Conservation (phyloP, 2,797 vertebrate species). For the Neosilurus mollespiculum region DNA sequence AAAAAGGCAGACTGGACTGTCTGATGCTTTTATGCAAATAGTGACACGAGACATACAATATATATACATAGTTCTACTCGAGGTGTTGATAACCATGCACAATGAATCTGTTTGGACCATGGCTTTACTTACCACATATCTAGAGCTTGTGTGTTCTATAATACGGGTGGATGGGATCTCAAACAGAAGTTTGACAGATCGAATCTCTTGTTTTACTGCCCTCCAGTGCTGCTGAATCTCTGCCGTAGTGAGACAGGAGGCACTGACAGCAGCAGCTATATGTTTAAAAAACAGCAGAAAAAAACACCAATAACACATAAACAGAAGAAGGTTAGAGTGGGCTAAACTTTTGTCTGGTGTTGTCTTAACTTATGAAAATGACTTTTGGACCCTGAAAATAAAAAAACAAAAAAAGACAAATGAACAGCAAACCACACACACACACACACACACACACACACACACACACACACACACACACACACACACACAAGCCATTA, state of each 20-base stretch:
- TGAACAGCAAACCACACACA: no score
- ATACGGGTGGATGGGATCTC: slow-evolving; percentile 81
- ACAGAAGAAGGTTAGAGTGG: no score
- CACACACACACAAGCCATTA: not conserved
- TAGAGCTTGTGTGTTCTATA: slow-evolving; percentile 71
- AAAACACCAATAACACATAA: not conserved
- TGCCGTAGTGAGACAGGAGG: slow-evolving; percentile 82
- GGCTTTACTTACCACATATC: slow-evolving; percentile 82
- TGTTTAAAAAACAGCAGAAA: not conserved
- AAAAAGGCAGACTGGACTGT: not conserved
- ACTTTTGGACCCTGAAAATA: not conserved
- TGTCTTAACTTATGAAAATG: no score
- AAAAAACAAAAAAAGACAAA: no score
- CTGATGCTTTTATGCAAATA: not conserved
- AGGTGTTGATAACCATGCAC: not conserved
- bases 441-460: no score
- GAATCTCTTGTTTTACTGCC: slow-evolving; percentile 72
- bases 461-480: no score
- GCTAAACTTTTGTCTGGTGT: no score
- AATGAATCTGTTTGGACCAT: not conserved
- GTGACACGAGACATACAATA: not conserved
- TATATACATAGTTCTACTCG: not conserved
- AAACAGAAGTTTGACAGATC: slow-evolving; percentile 80
- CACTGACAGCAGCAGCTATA: slow-evolving; percentile 56
- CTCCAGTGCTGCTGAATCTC: slow-evolving; percentile 88